A percentile compares a stretch with the other conserved stretches of the same genome.
Evolutionary conservation across 1,140 invertebrate species (phyloP).

Genomic region (Plectus sambesii): DNA sequence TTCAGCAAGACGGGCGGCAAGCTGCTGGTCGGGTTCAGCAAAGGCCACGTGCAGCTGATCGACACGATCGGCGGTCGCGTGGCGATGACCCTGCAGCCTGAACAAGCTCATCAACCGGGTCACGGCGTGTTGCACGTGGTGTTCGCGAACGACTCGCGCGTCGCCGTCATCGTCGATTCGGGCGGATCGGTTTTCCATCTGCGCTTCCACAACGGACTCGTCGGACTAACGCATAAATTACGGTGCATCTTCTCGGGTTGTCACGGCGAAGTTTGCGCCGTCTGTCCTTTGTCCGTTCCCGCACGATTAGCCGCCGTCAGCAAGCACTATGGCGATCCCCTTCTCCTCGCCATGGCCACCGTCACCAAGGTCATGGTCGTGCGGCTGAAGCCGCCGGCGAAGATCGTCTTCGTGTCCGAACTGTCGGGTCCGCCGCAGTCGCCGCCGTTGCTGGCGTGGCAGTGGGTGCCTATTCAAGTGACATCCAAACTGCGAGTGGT

Average conservation of each 20-base stretch:
- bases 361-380: conserved; percentile 61
- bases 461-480: conserved; percentile 72
- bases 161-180: conserved; percentile 78
- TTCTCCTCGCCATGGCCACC: conserved; percentile 75
- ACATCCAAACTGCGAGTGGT: conserved; percentile 59
- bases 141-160: conserved; percentile 24
- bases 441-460: conserved; percentile 78
- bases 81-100: too few relatives aligned
- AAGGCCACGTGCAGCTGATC: conserved; percentile 23
- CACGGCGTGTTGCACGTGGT: conserved; percentile 30
- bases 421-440: conserved; percentile 47
- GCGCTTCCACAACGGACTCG: conserved; percentile 73
- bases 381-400: conserved; percentile 4
- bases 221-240: conserved; percentile 55
- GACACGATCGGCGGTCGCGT: too few relatives aligned
- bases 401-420: conserved; percentile 17
- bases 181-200: conserved; percentile 95
- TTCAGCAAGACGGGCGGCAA: conserved; percentile 18
- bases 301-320: conserved; percentile 56
- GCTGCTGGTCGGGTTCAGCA: conserved; percentile 14
- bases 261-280: conserved; percentile 78
- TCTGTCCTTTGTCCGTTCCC: conserved; percentile 67
- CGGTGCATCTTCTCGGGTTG: conserved; percentile 55
- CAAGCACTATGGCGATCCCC: conserved; percentile 61
- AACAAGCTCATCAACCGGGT: too few relatives aligned